These are phyloP conservation scores for Xiphophorus couchianus DNA, from an alignment of 2,113 vertebrate species.

Conservation along the genomic window DNA sequence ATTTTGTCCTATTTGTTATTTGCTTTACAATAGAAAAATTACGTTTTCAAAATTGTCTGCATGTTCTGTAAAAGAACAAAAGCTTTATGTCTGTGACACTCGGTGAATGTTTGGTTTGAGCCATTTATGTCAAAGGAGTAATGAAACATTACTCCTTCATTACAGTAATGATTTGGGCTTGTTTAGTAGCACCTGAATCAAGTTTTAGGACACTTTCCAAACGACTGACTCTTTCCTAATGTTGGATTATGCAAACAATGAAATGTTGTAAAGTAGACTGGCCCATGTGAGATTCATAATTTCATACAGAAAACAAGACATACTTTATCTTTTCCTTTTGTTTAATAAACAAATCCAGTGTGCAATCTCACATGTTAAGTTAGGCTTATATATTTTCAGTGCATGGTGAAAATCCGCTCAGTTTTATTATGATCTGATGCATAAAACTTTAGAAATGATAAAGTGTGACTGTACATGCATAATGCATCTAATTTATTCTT, in stretches of 20 bases:
- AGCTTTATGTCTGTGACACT: no score
- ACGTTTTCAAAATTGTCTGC: no score
- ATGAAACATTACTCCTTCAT: not conserved
- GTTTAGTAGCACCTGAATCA: not conserved
- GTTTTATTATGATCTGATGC: not conserved
- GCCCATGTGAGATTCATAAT: not conserved
- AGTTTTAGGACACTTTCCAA: not conserved
- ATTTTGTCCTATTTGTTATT: no score
- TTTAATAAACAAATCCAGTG: not conserved
- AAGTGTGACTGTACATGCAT: not conserved
- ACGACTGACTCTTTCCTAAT: not conserved
- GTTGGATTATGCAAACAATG: not conserved
- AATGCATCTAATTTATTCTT: not conserved
- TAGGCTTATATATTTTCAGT: not conserved
- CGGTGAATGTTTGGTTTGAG: no score
- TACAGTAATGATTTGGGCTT: not conserved
- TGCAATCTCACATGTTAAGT: not conserved
- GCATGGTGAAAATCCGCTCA: not conserved
- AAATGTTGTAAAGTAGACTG: not conserved
- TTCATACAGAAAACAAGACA: not conserved
- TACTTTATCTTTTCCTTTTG: not conserved
- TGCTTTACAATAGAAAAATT: no score
- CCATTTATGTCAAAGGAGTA: not conserved
- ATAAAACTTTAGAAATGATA: not conserved
- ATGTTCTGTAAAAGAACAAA: no score